Base-by-base conservation (phyloP, 2,888 invertebrate species). In the Lissocephala sabroskyi region DNA sequence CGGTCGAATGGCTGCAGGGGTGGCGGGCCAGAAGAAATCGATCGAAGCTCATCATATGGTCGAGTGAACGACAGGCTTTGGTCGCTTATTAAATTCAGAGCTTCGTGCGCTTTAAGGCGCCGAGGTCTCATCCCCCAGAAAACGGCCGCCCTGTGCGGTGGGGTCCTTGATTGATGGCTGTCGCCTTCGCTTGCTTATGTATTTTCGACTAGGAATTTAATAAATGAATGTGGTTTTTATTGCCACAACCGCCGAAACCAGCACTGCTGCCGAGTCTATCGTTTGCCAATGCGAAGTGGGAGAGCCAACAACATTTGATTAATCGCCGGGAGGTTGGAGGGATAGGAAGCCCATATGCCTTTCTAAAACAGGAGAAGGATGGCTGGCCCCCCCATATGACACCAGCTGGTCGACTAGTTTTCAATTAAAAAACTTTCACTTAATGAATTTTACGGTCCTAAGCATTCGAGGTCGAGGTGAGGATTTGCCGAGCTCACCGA, bases 61-160 rank as follows among this genome's bases (percentile, higher is more conserved):
- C 51, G 59, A 61, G 51, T 45, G 52, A 41, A 18, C 49, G 19
- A 14, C 23, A 48, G 42, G 39, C 57, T 62, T 28, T 41, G 41
- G 50, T 54, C 62, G 65, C 55, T 65, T 70, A 74, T 71, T 66
- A 60, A 65, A 70, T 65, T 68, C 70, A 62, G 68, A 62, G 62
- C 51, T 59, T 54, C 53, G 36, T 33, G 14, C 16, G 44, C 49
- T 42, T 51, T 45, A 45, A 43, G 41, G 49, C 45, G 16, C n/a
- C 5, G 35, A 35, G 35, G 9, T n/a, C n/a, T n/a, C n/a, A n/a
- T n/a, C 37, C 18, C 49, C 9, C 11, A 46, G 45, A 39, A 49
- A 40, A 16, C 37, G 42, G 11, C 13, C 40, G 26, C 28, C 14
- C 37, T 37, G 37, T 11, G 6, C 11, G n/a, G n/a, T 3, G 35